Base-by-base conservation (phyloP, 2,888 invertebrate species). In the Drosophila anomalata region DNA sequence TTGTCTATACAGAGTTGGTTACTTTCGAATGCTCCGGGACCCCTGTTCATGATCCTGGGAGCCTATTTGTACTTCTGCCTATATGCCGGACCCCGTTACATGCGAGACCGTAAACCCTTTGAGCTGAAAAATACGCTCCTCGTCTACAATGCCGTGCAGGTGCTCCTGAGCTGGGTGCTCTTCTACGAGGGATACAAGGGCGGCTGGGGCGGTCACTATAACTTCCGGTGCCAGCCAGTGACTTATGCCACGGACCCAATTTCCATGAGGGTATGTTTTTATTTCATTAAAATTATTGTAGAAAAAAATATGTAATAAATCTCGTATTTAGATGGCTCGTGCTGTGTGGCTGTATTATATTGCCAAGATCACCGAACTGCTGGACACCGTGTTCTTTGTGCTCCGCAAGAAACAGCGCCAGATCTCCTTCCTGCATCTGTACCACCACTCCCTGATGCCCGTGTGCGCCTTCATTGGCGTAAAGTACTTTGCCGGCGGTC, bases 111-210 rank as follows among this genome's bases (percentile, higher is more conserved):
- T 77, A 95, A 97, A 89, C 96, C 98, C 0, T 96, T 95, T 90
- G 94, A 97, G 84, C 91, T 98, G 20, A 95, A 96, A 88, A 95
- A 95, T 78, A 93, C 96, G 0, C 92, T 98, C 79, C 93, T 98
- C 51, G 90, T 96, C 8, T 98, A 98, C 92, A 98, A 98, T 92
- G 95, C 97, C 61, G 89, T 96, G 20, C 98, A 98, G 94, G 97
- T 98, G 12, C 69, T 96, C 17, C 93, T 97, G 70, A 98, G 97
- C 89, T 92, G 94, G 69, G 96, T 95, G 93, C 92, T 97, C 52
- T 97, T 97, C 88, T 93, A 93, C 81, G 95, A 95, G 94, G 93
- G 94, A 71, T 88, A 94, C 63, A 90, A 90, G 61, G 90, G 93
- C 68, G 94, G 93, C 33, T 94, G 94, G 94, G 89, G 93, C 2